Percentiles rank a stretch among this genome's conserved stretches.
These are phyloP conservation scores for Palythoa grandis DNA, from an alignment of 92 coral and sea anemone species.

Conservation along the genomic window DNA sequence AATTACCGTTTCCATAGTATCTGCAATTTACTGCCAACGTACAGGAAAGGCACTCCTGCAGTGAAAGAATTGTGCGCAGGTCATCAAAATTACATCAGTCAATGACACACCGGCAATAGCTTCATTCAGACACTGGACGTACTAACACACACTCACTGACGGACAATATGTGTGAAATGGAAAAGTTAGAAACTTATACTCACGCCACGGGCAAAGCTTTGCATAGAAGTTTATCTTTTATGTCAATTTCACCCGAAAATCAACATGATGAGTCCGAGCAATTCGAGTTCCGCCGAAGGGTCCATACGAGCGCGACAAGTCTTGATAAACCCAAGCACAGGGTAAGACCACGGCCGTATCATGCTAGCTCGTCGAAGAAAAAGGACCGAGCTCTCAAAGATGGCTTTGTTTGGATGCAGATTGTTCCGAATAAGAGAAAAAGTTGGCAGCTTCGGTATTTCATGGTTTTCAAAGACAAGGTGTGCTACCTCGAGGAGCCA, in stretches of 20 bases:
- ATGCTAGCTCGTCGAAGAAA: constrained; percentile 22
- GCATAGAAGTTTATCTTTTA: constrained; percentile 27
- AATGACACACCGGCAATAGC: background rate
- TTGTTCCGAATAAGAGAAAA: constrained; percentile 27
- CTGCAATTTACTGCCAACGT: constrained; percentile 11
- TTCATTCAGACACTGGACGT: background rate
- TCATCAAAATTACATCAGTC: background rate
- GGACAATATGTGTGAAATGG: background rate
- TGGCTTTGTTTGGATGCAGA: constrained; percentile 44
- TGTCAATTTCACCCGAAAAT: constrained; percentile 23
- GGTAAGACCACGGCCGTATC: constrained; percentile 7
- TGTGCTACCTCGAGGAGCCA: constrained; percentile 38
- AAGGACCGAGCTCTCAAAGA: constrained; percentile 41
- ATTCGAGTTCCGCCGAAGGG: constrained; percentile 40
- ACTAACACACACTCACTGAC: background rate
- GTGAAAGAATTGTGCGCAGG: background rate
- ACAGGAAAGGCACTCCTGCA: constrained; percentile 15
- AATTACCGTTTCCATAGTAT: constrained; percentile 2
- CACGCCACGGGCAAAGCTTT: background rate
- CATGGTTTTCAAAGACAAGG: constrained; percentile 39
- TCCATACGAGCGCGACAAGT: constrained; percentile 21
- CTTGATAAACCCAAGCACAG: constrained; percentile 33
- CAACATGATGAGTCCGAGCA: constrained; percentile 19
- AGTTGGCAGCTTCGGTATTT: constrained; percentile 44
- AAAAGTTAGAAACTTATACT: background rate